phyloP scores from a whole-genome alignment of 64 coral and sea anemone genomes.

The Pachyseris speciosa region DNA sequence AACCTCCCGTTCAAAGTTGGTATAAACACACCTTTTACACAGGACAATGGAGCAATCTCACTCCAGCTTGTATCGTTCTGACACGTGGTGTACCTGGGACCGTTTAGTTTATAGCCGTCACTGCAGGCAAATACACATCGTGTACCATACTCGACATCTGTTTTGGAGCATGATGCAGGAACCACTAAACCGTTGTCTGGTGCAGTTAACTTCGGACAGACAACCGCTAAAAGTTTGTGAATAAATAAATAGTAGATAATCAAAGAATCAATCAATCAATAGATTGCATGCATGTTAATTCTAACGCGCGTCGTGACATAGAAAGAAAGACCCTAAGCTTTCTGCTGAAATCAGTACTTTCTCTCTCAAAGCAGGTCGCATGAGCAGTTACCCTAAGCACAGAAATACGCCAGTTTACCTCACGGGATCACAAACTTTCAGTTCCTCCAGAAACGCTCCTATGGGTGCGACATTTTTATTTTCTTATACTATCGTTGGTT shows the following conservation, averaged over 20 bases:
- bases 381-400: too few relatives aligned
- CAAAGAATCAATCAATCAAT: too few relatives aligned
- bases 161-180: conserved; percentile 61
- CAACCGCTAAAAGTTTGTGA: conserved; percentile 45
- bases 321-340: too few relatives aligned
- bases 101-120: conserved; percentile 81
- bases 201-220: conserved; percentile 62
- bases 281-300: too few relatives aligned
- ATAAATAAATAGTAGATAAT: neutral
- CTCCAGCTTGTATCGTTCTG: conserved; percentile 81
- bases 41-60: conserved; percentile 62
- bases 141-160: conserved; percentile 85
- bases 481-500: too few relatives aligned
- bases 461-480: too few relatives aligned
- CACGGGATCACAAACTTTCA: too few relatives aligned
- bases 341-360: too few relatives aligned
- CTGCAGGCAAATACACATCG: conserved; percentile 87
- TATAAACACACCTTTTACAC: conserved; percentile 83
- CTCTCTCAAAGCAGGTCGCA: too few relatives aligned
- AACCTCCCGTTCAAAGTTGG: neutral
- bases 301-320: too few relatives aligned
- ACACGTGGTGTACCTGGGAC: conserved; percentile 88
- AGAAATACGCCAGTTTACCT: too few relatives aligned
- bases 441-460: too few relatives aligned
- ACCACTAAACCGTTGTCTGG: conserved; percentile 76